Conservation (phyloP, 2,888 invertebrate genomes). For the Rutpela maculata region DNA sequence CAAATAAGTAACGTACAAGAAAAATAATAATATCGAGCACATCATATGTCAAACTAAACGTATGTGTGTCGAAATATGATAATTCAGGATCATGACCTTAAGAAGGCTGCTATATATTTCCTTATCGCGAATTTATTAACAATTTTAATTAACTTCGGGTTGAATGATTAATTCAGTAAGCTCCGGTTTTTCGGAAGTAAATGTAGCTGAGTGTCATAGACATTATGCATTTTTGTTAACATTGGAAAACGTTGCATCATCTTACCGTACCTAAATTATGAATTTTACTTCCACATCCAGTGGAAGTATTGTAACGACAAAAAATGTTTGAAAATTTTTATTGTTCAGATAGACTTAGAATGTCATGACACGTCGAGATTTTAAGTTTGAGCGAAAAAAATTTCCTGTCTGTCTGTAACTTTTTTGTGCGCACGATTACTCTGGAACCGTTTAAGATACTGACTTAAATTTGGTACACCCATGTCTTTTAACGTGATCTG, state of each 20-base stretch:
- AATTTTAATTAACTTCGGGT: constrained; percentile 6
- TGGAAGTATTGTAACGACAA: no score
- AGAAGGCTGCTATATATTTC: constrained; percentile 46
- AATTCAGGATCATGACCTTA: constrained; percentile 62
- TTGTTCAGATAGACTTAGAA: no score
- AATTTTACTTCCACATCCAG: no score
- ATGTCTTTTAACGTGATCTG: no score
- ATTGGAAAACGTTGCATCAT: background rate
- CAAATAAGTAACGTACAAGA: constrained; percentile 42
- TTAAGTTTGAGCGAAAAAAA: no score
- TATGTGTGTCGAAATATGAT: constrained; percentile 59
- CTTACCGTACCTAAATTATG: background rate
- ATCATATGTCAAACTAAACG: constrained; percentile 48
- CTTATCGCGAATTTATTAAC: constrained; percentile 44
- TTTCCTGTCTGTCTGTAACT: no score
- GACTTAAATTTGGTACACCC: no score
- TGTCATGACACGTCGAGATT: no score
- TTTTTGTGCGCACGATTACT: no score
- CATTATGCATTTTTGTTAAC: background rate
- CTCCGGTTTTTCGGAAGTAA: background rate
- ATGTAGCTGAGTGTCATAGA: background rate
- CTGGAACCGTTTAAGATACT: no score
- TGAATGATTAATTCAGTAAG: background rate
- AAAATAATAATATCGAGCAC: constrained; percentile 47
- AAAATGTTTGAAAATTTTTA: no score